These are phyloP conservation scores for Nycteola revayana DNA, from an alignment of 2,888 invertebrate species.

Conservation along the genomic window DNA sequence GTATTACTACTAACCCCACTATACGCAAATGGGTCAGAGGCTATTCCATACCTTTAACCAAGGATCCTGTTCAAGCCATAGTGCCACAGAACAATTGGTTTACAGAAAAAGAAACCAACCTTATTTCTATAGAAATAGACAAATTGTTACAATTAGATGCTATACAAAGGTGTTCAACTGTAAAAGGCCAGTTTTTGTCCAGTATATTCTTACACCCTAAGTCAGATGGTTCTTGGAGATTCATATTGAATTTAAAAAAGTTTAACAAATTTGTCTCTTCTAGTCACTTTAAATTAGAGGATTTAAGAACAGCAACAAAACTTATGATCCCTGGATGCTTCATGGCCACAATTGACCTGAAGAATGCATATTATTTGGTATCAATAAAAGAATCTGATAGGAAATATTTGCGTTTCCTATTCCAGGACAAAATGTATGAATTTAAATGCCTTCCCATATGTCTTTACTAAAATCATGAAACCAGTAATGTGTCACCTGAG, in stretches of 20 bases:
- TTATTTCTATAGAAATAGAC: too few relatives aligned
- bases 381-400: neutral
- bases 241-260: neutral
- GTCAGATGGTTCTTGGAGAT: too few relatives aligned
- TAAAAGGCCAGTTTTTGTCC: neutral
- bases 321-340: neutral
- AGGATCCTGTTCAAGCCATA: neutral
- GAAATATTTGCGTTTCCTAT: neutral
- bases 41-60: neutral
- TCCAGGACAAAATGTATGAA: neutral
- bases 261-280: neutral
- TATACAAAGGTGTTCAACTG: slow-evolving; percentile 3
- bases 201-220: neutral
- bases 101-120: too few relatives aligned
- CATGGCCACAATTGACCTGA: neutral
- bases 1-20: neutral
- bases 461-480: too few relatives aligned
- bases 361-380: neutral
- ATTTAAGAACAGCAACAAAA: neutral
- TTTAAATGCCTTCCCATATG: neutral
- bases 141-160: too few relatives aligned
- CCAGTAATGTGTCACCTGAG: neutral
- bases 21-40: too few relatives aligned
- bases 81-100: slow-evolving; percentile 4
- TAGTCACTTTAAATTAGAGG: neutral